Evolutionary conservation across 2,113 vertebrate species (phyloP), one percentile per base, ranked within the genome.

Genomic region (Machaerirhynchus nigripectus): DNA sequence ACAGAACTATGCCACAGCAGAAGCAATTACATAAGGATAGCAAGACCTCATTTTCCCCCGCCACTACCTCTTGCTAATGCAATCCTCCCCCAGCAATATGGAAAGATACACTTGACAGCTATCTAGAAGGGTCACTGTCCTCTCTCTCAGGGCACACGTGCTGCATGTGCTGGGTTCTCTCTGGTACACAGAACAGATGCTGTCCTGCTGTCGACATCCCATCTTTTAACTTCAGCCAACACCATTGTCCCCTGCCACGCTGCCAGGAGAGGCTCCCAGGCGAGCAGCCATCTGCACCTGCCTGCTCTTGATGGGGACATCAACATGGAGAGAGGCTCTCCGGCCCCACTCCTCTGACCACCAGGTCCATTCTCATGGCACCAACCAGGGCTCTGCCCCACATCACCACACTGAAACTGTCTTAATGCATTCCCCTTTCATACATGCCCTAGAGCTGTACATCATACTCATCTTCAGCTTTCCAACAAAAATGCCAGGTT

Each of bases 1-100:
- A 78, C n/a, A 82, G 69, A 93, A 88, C 37, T 89, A 86, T 73
- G 65, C 42, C 76, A 95, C 64, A 81, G 90, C 26, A 86, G 71
- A 91, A 86, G 57, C 39, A 84, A 80, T 89, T 88, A 95, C n/a
- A 37, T 88, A 93, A 94, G 46, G 64, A 40, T 18, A 84, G 60
- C 23, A 13, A 93, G 79, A 92, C 73, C 79, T 93, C 6, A 1
- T 86, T 93, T 86, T 49, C 68, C n/a, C 33, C 42, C 4, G 0
- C 71, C 90, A 78, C 83, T 64, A 50, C 55, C 53, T 79, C 76
- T 89, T 85, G 74, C 44, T 89, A 95, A 90, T 17, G n/a, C 35
- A 89, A 71, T 71, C 87, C 69, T 82, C 80, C 73, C 15, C 24
- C 87, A 93, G 46, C 61, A 89, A 73, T 50, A 82, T 31, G 57